phyloP scores from a whole-genome alignment of 2,113 vertebrate genomes.

The Gymnorhina tibicen region DNA sequence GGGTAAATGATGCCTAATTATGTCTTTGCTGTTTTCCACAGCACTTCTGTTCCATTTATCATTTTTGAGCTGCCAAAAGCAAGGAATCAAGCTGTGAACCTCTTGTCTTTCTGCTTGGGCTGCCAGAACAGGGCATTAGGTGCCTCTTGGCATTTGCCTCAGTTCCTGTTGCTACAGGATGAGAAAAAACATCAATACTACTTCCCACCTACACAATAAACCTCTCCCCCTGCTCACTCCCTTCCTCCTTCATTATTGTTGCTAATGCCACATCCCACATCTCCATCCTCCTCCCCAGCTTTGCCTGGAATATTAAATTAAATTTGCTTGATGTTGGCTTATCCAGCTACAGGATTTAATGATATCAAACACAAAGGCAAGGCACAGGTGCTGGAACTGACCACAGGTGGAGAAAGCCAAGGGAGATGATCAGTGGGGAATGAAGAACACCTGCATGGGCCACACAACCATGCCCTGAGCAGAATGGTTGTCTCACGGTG shows the following conservation, averaged over 20 bases:
- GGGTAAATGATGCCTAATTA: background rate
- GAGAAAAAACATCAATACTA: background rate
- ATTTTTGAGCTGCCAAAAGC: slow-evolving; percentile 11
- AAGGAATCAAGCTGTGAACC: background rate
- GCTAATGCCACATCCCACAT: background rate
- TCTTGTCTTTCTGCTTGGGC: background rate
- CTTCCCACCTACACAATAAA: background rate
- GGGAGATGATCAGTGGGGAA: background rate
- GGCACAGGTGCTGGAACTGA: background rate
- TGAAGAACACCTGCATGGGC: background rate
- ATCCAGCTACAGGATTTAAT: background rate
- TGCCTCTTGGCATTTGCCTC: background rate
- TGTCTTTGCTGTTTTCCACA: background rate
- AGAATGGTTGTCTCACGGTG: background rate
- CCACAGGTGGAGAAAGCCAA: background rate
- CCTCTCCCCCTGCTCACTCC: background rate
- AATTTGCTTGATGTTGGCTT: background rate
- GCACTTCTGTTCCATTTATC: background rate
- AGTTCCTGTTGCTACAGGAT: background rate
- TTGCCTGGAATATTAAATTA: background rate
- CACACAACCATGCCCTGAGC: background rate
- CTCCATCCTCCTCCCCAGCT: background rate
- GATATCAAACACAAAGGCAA: background rate
- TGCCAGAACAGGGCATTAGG: background rate
- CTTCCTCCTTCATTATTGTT: background rate